Evolutionary conservation across 2,888 invertebrate species (phyloP).

Genomic region (Chouioia cunea): DNA sequence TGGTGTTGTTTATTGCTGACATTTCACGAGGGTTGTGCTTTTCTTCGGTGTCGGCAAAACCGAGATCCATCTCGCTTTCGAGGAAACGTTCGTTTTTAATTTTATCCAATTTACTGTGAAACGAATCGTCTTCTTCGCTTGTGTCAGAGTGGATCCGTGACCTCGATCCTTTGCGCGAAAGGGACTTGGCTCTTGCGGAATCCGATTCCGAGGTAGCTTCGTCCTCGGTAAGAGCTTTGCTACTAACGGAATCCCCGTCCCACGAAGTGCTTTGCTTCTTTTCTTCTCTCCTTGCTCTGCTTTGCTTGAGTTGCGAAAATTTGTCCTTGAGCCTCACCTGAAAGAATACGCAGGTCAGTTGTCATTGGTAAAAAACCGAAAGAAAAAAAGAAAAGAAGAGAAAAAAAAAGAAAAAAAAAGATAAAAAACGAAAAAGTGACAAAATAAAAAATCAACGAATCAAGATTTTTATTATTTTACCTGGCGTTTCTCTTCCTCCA

Average conservation of each 20-base stretch:
- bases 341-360: background rate
- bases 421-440: background rate
- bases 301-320: constrained; percentile 88
- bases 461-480: constrained; percentile 70
- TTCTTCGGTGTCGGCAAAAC: constrained; percentile 68
- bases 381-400: background rate
- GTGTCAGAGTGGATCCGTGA: constrained; percentile 84
- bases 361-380: background rate
- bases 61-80: constrained; percentile 73
- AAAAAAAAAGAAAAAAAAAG: background rate
- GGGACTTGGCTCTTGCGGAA: constrained; percentile 71
- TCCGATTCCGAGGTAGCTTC: constrained; percentile 69
- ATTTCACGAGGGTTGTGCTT: constrained; percentile 59
- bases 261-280: constrained; percentile 91
- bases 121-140: constrained; percentile 77
- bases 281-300: constrained; percentile 87
- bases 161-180: constrained; percentile 77
- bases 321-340: constrained; percentile 84
- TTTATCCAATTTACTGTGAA: constrained; percentile 70
- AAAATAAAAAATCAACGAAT: background rate
- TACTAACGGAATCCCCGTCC: constrained; percentile 84
- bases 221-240: constrained; percentile 66
- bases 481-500: constrained; percentile 88
- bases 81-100: constrained; percentile 75
- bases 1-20: constrained; percentile 49